A percentile compares a stretch with the other conserved stretches of the same genome.
These are phyloP conservation scores for Centropyge bicolor DNA, from an alignment of 2,797 vertebrate genomes.

Conservation along the genomic window DNA sequence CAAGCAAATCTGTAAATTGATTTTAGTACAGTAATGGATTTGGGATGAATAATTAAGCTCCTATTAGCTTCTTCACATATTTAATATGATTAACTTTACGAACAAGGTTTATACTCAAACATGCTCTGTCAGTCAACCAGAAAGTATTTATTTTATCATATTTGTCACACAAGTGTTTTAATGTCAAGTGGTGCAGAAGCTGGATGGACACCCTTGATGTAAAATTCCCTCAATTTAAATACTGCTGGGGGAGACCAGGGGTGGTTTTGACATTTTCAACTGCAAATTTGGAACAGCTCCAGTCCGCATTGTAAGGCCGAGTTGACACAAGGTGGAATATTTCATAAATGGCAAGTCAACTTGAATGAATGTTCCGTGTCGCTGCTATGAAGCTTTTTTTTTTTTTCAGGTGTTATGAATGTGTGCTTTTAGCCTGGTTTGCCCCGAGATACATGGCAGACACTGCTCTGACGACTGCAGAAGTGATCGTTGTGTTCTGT, in stretches of 20 bases:
- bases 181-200: not conserved
- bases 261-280: constrained; percentile 9
- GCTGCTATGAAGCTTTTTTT: constrained; percentile 71
- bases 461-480: constrained; percentile 39
- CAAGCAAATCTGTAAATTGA: not conserved
- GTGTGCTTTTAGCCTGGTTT: constrained; percentile 66
- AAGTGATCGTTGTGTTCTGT: constrained; percentile 48
- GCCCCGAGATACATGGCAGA: constrained; percentile 38
- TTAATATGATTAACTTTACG: not conserved
- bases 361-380: constrained; percentile 56
- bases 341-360: constrained; percentile 15
- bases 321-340: constrained; percentile 14
- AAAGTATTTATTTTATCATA: not conserved
- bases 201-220: constrained; percentile 3
- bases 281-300: constrained; percentile 7
- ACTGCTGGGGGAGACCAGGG: not conserved
- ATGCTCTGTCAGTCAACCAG: not conserved
- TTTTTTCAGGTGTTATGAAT: constrained; percentile 66
- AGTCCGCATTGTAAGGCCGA: constrained; percentile 18
- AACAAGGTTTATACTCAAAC: too few species aligned
- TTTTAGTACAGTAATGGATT: not conserved
- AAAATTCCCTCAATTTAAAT: constrained; percentile 4
- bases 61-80: not conserved
- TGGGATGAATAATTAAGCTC: not conserved
- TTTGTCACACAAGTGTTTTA: not conserved